Evolutionary conservation across 2,888 invertebrate genomes (phyloP).

Genomic region (Fragum whitleyi): DNA sequence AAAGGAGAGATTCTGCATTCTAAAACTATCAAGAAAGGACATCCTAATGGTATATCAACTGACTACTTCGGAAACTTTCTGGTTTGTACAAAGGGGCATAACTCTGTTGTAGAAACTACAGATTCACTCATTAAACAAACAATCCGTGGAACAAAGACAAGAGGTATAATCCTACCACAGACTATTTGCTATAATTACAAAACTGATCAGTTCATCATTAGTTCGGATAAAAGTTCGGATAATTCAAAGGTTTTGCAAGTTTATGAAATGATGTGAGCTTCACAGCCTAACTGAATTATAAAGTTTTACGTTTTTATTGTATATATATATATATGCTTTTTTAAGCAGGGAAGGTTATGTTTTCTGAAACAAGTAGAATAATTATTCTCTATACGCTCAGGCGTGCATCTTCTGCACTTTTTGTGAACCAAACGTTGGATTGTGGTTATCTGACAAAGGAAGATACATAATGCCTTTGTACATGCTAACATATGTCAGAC

Average conservation of each 20-base stretch:
- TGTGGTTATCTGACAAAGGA: no score
- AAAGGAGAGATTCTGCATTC: slow-evolving; percentile 13
- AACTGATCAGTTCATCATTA: neutral
- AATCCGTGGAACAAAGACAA: neutral
- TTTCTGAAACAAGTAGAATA: no score
- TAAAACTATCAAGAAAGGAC: neutral
- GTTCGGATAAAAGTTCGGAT: neutral
- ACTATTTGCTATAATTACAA: neutral
- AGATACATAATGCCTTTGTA: no score
- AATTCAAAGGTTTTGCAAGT: neutral
- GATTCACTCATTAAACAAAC: slow-evolving; percentile 1
- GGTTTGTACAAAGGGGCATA: slow-evolving; percentile 2
- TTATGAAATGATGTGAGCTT: slow-evolving; percentile 10
- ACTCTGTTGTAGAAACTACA: neutral
- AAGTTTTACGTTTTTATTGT: no score
- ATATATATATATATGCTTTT: no score
- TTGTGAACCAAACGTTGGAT: no score
- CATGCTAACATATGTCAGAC: no score
- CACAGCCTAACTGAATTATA: neutral
- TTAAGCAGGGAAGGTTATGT: no score
- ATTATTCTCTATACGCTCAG: no score
- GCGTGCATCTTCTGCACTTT: no score
- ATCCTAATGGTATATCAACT: neutral
- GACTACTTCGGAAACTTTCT: neutral
- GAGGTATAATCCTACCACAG: neutral